Evolutionary conservation across 2,797 vertebrate genomes (phyloP), one percentile per base, ranked within the genome.

Genomic region (Pantherophis alleghaniensis): DNA sequence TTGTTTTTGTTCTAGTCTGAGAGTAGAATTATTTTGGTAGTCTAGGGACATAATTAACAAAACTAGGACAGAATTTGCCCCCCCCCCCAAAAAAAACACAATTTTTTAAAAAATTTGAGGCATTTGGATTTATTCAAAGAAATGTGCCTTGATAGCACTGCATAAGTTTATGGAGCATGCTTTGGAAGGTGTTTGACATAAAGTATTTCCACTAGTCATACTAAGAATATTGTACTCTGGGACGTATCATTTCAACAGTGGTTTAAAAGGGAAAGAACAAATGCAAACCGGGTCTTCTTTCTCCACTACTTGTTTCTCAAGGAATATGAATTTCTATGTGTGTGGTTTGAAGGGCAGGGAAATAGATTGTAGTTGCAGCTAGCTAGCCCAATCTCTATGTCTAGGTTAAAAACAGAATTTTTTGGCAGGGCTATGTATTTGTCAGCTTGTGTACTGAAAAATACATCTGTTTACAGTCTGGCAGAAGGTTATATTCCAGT

Each of bases 81-180:
- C 47, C 47, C 47, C 47, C 42, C 37, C 2, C 2, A 42, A 79
- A 0, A 2, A 20, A 47, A 10, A 22, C 12, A 60, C 66, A 89
- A 5, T 32, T 74, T 47, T 47, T 91, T 51, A 1, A 51, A 60
- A 32, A 88, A 47, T 47, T 13, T 42, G 57, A 10, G 14, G 26
- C 32, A 13, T 28, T 87, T 90, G n/a, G 26, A 79, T 86, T 87
- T 95, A 93, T 56, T 18, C 56, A 90, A n/a, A 26, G 69, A 86
- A 95, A 55, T 92, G 28, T 0, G 0, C 63, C 37, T 63, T 10
- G 37, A 26, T 4, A 0, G 0, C 1, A 0, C 4, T 87, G 74
- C 61, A 1, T 0, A 51, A 89, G 53, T n/a, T 90, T 86, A 5
- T 28, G 26, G 18, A 91, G 12, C 32, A 59, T 0, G 0, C 86